phyloP scores from a whole-genome alignment of 2,888 invertebrate genomes.

The Gastrophysa polygoni region DNA sequence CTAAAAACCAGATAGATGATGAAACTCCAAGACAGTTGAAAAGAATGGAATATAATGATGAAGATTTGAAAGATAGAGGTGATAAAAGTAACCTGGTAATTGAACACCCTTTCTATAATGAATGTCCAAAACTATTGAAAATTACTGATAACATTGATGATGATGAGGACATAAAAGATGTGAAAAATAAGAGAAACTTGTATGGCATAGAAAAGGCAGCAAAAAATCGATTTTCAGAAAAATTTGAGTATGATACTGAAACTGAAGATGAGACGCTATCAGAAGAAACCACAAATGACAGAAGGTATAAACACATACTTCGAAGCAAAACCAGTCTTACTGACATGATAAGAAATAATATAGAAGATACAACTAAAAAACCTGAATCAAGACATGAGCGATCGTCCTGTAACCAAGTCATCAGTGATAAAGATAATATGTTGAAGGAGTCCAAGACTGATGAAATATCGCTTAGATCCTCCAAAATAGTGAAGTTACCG shows the following conservation, averaged over 20 bases:
- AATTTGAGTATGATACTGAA: background rate
- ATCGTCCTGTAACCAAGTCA: background rate
- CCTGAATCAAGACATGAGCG: background rate
- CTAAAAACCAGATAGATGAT: background rate
- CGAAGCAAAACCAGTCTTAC: constrained; percentile 23
- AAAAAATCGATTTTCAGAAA: background rate
- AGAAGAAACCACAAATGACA: background rate
- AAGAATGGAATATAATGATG: background rate
- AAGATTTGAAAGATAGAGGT: background rate
- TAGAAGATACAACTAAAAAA: background rate
- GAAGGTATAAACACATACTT: background rate
- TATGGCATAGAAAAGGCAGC: background rate
- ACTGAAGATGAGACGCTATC: background rate
- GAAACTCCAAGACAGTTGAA: background rate
- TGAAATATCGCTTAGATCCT: background rate
- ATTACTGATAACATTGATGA: background rate
- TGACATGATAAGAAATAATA: background rate
- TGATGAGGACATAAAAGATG: background rate
- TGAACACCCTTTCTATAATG: background rate
- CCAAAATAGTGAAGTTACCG: background rate
- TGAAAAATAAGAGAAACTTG: background rate
- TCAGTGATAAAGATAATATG: background rate
- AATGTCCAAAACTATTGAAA: background rate
- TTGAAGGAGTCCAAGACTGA: background rate
- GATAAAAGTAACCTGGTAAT: background rate